phyloP scores from a whole-genome alignment of 2,888 invertebrate genomes.

The Automeris io region DNA sequence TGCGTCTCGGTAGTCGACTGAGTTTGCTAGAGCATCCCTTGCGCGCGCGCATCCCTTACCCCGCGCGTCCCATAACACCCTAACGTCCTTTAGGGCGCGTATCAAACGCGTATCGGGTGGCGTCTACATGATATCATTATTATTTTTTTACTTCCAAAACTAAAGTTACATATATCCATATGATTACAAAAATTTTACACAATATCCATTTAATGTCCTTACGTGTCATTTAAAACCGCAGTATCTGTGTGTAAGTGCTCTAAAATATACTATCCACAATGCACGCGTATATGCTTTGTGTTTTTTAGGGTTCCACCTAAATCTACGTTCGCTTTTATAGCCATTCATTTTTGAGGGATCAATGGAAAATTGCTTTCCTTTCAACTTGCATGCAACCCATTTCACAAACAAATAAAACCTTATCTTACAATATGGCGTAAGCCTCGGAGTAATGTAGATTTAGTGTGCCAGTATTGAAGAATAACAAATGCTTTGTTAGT shows the following conservation, averaged over 20 bases:
- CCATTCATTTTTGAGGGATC: constrained; percentile 64
- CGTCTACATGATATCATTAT: too few relatives aligned
- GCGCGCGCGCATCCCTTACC: too few relatives aligned
- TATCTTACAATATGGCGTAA: constrained; percentile 46
- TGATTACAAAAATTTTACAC: too few relatives aligned
- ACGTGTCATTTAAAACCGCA: too few relatives aligned
- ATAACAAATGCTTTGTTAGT: constrained; percentile 24
- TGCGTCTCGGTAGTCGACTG: too few relatives aligned
- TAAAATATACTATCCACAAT: constrained; percentile 41
- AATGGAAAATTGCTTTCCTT: constrained; percentile 57
- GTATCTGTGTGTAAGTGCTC: constrained; percentile 1
- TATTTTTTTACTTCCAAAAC: too few relatives aligned
- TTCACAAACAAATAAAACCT: constrained; percentile 43
- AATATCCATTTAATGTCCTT: too few relatives aligned
- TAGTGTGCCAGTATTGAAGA: constrained; percentile 17
- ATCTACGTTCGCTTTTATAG: constrained; percentile 57
- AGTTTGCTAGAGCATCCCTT: too few relatives aligned
- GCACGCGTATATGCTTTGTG: constrained; percentile 43
- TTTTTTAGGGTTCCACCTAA: constrained; percentile 51
- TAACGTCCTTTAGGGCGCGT: too few relatives aligned
- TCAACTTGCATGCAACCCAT: constrained; percentile 37
- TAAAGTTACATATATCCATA: too few relatives aligned
- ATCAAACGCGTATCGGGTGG: too few relatives aligned
- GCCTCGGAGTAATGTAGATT: constrained; percentile 16
- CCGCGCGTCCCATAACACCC: too few relatives aligned